Conservation (phyloP, 2,113 vertebrate genomes). For the Periophthalmodon schlosseri region DNA sequence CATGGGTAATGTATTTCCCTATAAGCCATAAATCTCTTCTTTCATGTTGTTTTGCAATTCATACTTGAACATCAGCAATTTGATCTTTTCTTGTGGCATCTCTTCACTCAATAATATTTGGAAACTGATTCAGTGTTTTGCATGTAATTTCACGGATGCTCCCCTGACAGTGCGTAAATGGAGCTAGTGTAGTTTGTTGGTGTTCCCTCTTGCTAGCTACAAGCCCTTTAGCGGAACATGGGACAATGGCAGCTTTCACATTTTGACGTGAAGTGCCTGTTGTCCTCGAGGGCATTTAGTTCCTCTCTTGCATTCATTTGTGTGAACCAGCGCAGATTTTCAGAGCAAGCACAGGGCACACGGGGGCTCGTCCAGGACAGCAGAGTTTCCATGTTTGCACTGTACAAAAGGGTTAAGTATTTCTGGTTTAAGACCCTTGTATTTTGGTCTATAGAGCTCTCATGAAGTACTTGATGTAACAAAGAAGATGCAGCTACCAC, state of each 20-base stretch:
- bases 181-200: conserved; percentile 48
- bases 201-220: conserved; percentile 36
- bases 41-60: conserved; percentile 34
- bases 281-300: conserved; percentile 73
- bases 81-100: conserved; percentile 20
- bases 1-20: conserved; percentile 31
- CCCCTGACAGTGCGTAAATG: conserved; percentile 58
- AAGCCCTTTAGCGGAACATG: conserved; percentile 44
- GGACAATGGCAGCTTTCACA: conserved; percentile 77
- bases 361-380: conserved; percentile 33
- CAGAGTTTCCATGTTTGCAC: conserved; percentile 45
- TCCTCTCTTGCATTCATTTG: conserved; percentile 44
- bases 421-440: conserved; percentile 50
- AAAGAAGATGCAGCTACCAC: conserved; percentile 66
- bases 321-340: conserved; percentile 41
- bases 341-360: conserved; percentile 50
- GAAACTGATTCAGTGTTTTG: conserved; percentile 62
- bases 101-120: conserved; percentile 39
- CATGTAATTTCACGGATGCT: conserved; percentile 69
- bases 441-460: conserved; percentile 59
- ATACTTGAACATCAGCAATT: conserved; percentile 15
- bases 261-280: conserved; percentile 78
- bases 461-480: conserved; percentile 62
- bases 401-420: conserved; percentile 61
- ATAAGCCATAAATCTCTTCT: conserved; percentile 12